These are phyloP conservation scores for Prunella strophiata DNA, from an alignment of 2,797 vertebrate genomes.

Conservation along the genomic window DNA sequence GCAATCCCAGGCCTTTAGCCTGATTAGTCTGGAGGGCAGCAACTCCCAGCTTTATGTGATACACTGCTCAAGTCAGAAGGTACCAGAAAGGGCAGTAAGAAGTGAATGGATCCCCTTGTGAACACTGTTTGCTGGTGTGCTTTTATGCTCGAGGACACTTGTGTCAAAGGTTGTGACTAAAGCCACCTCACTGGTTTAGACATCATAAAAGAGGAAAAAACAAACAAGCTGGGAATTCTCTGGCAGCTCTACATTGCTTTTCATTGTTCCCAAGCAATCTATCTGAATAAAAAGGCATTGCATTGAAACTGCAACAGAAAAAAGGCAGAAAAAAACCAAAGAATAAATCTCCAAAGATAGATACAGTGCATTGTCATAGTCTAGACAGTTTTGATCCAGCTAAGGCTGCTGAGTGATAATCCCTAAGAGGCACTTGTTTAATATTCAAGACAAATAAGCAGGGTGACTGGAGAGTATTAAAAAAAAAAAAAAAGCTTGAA, in stretches of 20 bases:
- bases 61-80: neutral
- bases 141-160: neutral
- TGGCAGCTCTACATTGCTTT: neutral
- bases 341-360: neutral
- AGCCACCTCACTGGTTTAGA: neutral
- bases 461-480: neutral
- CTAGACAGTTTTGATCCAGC: conserved; percentile 14
- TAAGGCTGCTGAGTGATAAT: conserved; percentile 1
- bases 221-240: neutral
- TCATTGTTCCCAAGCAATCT: neutral
- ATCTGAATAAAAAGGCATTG: neutral
- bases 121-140: neutral
- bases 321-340: neutral
- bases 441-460: conserved; percentile 34
- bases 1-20: neutral
- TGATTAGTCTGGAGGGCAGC: neutral
- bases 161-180: neutral
- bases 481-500: neutral
- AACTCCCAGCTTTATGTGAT: neutral
- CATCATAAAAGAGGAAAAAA: neutral
- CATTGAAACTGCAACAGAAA: neutral
- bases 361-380: neutral
- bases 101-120: neutral
- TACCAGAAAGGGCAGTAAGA: neutral
- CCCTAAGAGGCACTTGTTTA: neutral